Conservation (phyloP, 1,140 invertebrate genomes). For the Nymphalis io region DNA sequence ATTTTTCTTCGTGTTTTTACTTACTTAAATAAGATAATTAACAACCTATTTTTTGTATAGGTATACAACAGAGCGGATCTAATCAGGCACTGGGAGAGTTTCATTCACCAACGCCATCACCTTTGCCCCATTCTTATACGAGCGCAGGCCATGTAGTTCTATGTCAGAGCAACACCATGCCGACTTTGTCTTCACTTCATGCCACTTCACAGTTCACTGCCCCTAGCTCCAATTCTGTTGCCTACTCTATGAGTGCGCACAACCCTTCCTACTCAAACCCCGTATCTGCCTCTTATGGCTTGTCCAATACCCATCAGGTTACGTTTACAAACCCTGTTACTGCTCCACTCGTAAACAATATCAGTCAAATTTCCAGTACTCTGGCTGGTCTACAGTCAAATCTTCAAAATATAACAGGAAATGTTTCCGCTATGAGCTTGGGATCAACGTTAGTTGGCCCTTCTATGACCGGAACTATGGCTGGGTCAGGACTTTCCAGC, state of each 20-base stretch:
- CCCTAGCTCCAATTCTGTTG: conserved; percentile 75
- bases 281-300: conserved; percentile 74
- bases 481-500: conserved; percentile 65
- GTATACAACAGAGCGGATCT: conserved; percentile 81
- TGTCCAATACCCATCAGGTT: conserved; percentile 79
- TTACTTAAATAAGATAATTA: background rate
- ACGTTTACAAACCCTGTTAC: conserved; percentile 81
- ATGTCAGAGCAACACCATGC: conserved; percentile 84
- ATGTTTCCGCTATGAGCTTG: conserved; percentile 71
- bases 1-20: background rate
- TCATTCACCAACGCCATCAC: conserved; percentile 81
- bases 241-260: conserved; percentile 78
- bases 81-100: conserved; percentile 82
- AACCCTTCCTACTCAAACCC: conserved; percentile 79
- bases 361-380: conserved; percentile 77
- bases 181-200: conserved; percentile 81
- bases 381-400: conserved; percentile 76
- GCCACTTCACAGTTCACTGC: conserved; percentile 80
- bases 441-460: conserved; percentile 60
- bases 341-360: conserved; percentile 75
- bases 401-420: conserved; percentile 73
- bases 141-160: conserved; percentile 75
- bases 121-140: conserved; percentile 81
- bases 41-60: conserved; percentile 49
- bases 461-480: conserved; percentile 65